Conservation (phyloP, 2,797 vertebrate genomes). For the Alectoris magna region DNA sequence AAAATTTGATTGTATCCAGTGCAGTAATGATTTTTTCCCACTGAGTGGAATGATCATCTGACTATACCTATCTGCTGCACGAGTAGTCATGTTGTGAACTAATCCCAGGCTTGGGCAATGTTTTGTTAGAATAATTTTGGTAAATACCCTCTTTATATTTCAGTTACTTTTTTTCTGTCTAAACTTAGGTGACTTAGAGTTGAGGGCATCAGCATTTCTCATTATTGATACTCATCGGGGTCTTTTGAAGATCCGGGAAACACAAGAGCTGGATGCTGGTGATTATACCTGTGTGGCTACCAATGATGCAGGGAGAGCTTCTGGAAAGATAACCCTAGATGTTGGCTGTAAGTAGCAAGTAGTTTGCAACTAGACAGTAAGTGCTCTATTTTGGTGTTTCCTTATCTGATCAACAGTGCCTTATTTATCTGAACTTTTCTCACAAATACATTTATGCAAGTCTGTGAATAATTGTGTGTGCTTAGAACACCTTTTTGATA, state of each 20-base stretch:
- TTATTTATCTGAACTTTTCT: not conserved
- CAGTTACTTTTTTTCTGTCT: slow-evolving; percentile 9
- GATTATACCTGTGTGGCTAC: slow-evolving; percentile 92
- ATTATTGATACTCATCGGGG: slow-evolving; percentile 83
- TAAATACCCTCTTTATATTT: not conserved
- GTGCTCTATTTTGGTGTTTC: not conserved
- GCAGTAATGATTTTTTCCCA: not conserved
- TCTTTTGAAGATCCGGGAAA: slow-evolving; percentile 89
- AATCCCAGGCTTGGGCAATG: not conserved
- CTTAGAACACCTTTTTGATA: not conserved
- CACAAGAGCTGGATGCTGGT: slow-evolving; percentile 88
- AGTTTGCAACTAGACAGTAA: not conserved
- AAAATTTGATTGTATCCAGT: not conserved
- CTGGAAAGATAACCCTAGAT: slow-evolving; percentile 88
- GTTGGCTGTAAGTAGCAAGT: slow-evolving; percentile 92
- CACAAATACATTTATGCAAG: not conserved
- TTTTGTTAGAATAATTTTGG: not conserved
- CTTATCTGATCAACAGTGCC: not conserved
- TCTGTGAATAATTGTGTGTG: not conserved
- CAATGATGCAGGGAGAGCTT: slow-evolving; percentile 89
- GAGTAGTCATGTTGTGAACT: not conserved
- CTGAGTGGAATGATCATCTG: not conserved
- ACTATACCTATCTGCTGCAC: not conserved
- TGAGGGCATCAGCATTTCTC: slow-evolving; percentile 84
- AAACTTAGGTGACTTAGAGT: slow-evolving; percentile 84